Conservation (phyloP, 2,797 vertebrate species). For the Dermochelys coriacea region DNA sequence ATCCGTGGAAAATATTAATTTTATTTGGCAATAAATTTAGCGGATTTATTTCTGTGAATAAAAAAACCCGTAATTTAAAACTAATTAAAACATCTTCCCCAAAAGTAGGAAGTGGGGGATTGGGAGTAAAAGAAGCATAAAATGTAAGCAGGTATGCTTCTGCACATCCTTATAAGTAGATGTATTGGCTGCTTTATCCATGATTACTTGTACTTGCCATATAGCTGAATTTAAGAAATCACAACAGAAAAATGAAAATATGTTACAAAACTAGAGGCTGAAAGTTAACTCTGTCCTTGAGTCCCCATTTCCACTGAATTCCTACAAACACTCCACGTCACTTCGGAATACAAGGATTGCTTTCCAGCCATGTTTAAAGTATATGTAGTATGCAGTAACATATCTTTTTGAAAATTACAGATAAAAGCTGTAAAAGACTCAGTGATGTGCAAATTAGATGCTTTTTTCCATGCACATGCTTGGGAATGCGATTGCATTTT, state of each 20-base stretch:
- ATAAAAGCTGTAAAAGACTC: not conserved
- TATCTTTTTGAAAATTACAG: not conserved
- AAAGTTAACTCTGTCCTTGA: not conserved
- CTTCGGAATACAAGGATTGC: not conserved
- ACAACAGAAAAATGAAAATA: not conserved
- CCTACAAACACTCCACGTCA: not conserved
- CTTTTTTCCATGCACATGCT: not conserved
- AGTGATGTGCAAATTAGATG: not conserved
- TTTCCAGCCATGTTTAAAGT: not conserved
- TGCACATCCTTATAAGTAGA: constrained; percentile 14
- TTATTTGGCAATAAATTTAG: not conserved
- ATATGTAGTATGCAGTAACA: not conserved
- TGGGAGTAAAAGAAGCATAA: not conserved
- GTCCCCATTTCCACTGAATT: not conserved
- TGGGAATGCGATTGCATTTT: not conserved
- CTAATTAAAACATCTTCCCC: rapidly evolving
- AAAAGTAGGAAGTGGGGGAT: not conserved
- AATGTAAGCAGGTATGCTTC: not conserved
- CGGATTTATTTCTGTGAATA: constrained; percentile 15
- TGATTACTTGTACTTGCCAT: not conserved
- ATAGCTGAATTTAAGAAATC: not conserved
- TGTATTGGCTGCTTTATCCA: not conserved
- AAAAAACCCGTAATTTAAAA: not conserved
- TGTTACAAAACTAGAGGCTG: not conserved
- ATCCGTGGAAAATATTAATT: not conserved